Evolutionary conservation across 2,797 vertebrate genomes (phyloP).

Genomic region (Acrossocheilus wenchowensis): DNA sequence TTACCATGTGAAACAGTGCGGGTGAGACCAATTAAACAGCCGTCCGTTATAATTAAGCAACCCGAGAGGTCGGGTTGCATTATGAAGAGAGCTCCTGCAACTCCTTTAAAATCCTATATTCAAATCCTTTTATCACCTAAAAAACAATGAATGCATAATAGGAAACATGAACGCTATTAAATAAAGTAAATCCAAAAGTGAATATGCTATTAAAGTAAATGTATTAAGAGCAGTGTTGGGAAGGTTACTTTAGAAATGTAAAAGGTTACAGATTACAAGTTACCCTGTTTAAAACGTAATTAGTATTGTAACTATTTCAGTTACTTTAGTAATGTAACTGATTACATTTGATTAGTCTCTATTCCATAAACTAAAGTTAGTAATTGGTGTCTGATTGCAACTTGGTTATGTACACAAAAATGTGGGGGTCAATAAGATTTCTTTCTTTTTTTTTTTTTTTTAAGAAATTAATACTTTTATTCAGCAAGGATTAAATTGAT

Average conservation of each 20-base stretch:
- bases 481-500: neutral
- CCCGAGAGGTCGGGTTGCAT: neutral
- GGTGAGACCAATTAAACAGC: conserved; percentile 17
- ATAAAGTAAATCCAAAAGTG: neutral
- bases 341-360: too few relatives aligned
- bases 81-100: neutral
- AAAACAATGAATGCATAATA: neutral
- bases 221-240: neutral
- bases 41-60: conserved; percentile 11
- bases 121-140: neutral
- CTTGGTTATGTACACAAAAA: neutral
- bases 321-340: too few relatives aligned
- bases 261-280: neutral
- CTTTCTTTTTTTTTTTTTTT: neutral
- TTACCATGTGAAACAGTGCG: neutral
- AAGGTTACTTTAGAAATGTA: neutral
- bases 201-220: too few relatives aligned
- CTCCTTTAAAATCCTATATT: neutral
- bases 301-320: neutral
- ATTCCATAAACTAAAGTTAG: neutral
- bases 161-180: neutral
- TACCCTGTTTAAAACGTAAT: neutral
- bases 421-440: neutral
- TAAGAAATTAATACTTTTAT: neutral
- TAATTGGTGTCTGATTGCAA: neutral